Base-by-base conservation (phyloP, 2,888 invertebrate genomes). In the Lumbricus terrestris region DNA sequence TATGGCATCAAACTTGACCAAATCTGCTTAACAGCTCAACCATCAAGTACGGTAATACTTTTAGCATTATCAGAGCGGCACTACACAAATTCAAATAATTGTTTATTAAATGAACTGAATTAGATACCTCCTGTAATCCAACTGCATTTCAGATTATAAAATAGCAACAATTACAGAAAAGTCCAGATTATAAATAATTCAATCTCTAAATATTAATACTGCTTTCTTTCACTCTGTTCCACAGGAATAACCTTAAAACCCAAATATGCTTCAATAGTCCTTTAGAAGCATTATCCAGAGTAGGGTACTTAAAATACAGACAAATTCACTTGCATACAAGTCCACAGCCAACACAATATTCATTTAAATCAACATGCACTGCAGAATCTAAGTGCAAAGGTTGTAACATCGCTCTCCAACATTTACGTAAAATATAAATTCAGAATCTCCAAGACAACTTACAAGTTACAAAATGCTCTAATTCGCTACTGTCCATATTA, bases 401-500 rank as follows among this genome's bases (percentile, higher is more conserved):
- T 29, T 29, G 29, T 69, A 69, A 69, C n/a, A 69, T 69, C 69
- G n/a, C 69, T 69, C 29, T 69, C n/a, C 8, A n/a, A 69, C 3
- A n/a, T 8, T 69, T 69, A 29, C n/a, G 8, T n/a, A 69, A 69
- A 69, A 69, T n/a, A 29, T 69, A 69, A 69, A 69, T 69, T n/a
- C n/a, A 69, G n/a, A 69, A 69, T 69, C 69, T 69, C 47, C 20
- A 47, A 47, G 47, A 47, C 8, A 29, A 6, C 69, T 69, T 69
- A 69, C 8, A 29, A 6, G 29, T 69, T 69, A 69, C 69, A 16
- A 69, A n/a, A n/a, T 69, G n/a, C n/a, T 1, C 69, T 8, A 69
- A n/a, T 69, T 69, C n/a, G 69, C 69, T 69, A 69, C 69, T 69
- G 69, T 69, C 69, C 69, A 69, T 69, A 69, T n/a, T n/a, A 69